phyloP scores from a whole-genome alignment of 2,888 invertebrate genomes.

The Masnerella sp. region DNA sequence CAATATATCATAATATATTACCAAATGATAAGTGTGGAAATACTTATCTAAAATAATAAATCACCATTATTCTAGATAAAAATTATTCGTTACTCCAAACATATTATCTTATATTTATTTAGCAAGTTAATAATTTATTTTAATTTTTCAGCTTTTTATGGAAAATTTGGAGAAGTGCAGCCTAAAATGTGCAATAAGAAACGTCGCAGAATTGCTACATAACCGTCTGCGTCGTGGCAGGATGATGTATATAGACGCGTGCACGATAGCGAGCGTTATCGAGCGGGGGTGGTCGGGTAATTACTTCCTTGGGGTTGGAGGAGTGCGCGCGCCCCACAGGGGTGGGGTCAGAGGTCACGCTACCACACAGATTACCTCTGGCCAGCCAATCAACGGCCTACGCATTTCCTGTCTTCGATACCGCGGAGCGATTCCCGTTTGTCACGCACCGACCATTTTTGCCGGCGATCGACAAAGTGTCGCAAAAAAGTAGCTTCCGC shows the following conservation, averaged over 20 bases:
- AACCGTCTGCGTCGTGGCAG: conserved; percentile 11
- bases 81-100: conserved; percentile 5
- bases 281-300: conserved; percentile 74
- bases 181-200: no score
- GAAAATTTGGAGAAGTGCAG: no score
- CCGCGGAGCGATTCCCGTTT: conserved; percentile 46
- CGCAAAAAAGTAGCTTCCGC: conserved; percentile 6
- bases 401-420: conserved; percentile 69
- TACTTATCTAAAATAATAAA: no score
- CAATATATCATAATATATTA: conserved; percentile 26
- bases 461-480: conserved; percentile 17
- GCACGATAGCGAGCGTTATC: conserved; percentile 71
- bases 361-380: conserved; percentile 69
- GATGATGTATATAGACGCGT: conserved; percentile 33
- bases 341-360: conserved; percentile 75
- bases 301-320: conserved; percentile 74
- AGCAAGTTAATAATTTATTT: no score
- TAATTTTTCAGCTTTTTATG: no score
- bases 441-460: conserved; percentile 56
- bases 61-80: no score
- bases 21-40: no score
- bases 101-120: no score
- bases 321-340: conserved; percentile 73
- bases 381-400: conserved; percentile 72
- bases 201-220: not conserved